phyloP scores from a whole-genome alignment of 1,140 invertebrate species.

The Belonocnema kinseyi region DNA sequence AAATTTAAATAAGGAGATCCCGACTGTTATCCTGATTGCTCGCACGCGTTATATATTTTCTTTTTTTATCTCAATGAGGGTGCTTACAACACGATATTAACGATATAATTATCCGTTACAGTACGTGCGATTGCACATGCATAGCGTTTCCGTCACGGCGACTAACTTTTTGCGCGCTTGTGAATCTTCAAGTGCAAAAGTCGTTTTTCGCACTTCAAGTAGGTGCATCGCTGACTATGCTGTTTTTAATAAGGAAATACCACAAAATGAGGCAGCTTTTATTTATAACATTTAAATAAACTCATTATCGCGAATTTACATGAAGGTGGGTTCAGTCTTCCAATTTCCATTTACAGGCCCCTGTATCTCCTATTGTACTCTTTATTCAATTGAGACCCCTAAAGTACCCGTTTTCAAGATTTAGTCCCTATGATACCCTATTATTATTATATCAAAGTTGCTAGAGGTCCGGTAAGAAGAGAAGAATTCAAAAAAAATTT shows the following conservation, averaged over 20 bases:
- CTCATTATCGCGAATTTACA: no score
- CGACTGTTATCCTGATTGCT: not conserved
- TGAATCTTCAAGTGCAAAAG: slow-evolving; percentile 55
- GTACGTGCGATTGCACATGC: slow-evolving; percentile 54
- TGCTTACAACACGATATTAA: slow-evolving; percentile 56
- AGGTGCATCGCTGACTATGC: not conserved
- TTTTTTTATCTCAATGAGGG: slow-evolving; percentile 30
- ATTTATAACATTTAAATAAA: no score
- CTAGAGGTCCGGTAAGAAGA: no score
- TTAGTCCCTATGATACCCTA: no score
- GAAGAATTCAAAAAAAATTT: no score
- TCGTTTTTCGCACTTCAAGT: slow-evolving; percentile 52
- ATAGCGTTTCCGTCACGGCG: slow-evolving; percentile 60
- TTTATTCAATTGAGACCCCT: no score
- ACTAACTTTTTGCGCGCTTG: slow-evolving; percentile 53
- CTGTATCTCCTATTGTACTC: no score
- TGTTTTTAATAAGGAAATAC: not conserved
- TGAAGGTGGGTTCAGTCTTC: no score
- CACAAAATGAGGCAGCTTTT: not conserved
- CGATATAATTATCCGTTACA: slow-evolving; percentile 64
- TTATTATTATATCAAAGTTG: no score
- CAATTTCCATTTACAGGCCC: no score
- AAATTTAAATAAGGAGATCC: no score
- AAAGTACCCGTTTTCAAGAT: no score
- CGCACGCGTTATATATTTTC: not conserved